A percentile compares a stretch with the other conserved stretches of the same genome.
Evolutionary conservation across 2,113 vertebrate genomes (phyloP).

Genomic region (Vanacampus margaritifer): DNA sequence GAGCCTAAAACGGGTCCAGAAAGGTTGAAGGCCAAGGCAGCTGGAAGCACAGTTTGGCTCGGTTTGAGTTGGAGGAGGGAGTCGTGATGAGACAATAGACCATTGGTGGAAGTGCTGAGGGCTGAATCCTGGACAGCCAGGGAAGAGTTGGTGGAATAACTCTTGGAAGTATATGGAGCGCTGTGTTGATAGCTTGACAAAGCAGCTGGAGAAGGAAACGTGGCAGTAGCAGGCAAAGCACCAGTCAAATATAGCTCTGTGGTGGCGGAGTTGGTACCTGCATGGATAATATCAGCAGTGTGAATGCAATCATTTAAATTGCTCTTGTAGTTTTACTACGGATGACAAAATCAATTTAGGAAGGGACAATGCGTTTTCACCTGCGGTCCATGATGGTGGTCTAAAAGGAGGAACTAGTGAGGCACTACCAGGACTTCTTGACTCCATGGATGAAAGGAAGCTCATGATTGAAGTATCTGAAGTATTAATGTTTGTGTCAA

Average conservation of each 20-base stretch:
- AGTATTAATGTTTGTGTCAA: slow-evolving; percentile 86
- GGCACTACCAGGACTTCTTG: slow-evolving; percentile 88
- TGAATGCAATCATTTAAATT: neutral
- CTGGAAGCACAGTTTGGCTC: slow-evolving; percentile 83
- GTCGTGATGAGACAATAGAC: slow-evolving; percentile 86
- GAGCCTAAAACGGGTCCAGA: slow-evolving; percentile 80
- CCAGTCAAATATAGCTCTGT: slow-evolving; percentile 92
- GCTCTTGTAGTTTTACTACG: neutral
- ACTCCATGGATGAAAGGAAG: slow-evolving; percentile 91
- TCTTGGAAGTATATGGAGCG: slow-evolving; percentile 86
- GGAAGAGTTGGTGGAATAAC: slow-evolving; percentile 84
- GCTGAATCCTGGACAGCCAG: slow-evolving; percentile 86
- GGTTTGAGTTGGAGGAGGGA: slow-evolving; percentile 89
- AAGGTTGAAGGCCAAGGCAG: slow-evolving; percentile 87
- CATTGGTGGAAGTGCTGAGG: slow-evolving; percentile 89
- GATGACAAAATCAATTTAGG: neutral
- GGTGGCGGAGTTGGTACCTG: slow-evolving; percentile 90
- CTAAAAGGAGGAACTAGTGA: slow-evolving; percentile 90
- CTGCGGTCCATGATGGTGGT: slow-evolving; percentile 90
- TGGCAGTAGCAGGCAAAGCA: slow-evolving; percentile 88
- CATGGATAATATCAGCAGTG: neutral
- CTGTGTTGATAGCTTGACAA: slow-evolving; percentile 90
- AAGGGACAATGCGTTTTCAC: slow-evolving; percentile 61
- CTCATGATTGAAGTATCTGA: slow-evolving; percentile 93
- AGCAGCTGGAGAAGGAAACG: slow-evolving; percentile 84